These are phyloP conservation scores for Branchinecta lynchi DNA, from an alignment of 1,140 invertebrate species.

Conservation along the genomic window DNA sequence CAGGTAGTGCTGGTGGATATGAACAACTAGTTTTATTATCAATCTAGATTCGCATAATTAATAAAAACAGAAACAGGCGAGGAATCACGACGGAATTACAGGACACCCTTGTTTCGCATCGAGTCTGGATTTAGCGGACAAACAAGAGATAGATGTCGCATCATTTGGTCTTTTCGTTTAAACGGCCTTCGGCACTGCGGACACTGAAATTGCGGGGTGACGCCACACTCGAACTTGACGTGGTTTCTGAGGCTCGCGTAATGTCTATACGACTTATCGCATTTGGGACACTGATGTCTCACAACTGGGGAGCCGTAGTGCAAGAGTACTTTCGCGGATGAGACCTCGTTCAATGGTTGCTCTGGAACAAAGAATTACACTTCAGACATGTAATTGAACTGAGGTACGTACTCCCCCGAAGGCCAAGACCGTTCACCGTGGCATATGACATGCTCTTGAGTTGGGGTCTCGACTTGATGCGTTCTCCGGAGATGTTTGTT, in stretches of 20 bases:
- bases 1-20: no score
- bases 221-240: not conserved
- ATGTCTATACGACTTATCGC: slow-evolving; percentile 3
- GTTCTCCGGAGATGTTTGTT: slow-evolving; percentile 3
- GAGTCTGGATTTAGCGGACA: slow-evolving; percentile 6
- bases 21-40: no score
- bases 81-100: no score
- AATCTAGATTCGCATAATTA: no score
- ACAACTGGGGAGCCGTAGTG: slow-evolving; percentile 7
- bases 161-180: slow-evolving; percentile 2
- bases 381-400: slow-evolving; percentile 11
- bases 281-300: slow-evolving; percentile 4
- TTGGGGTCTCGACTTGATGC: not conserved
- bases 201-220: slow-evolving; percentile 2
- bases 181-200: not conserved
- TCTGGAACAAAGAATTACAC: slow-evolving; percentile 2
- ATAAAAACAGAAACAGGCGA: no score
- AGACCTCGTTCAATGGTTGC: slow-evolving; percentile 8
- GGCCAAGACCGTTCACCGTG: not conserved
- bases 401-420: slow-evolving; percentile 6
- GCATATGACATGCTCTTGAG: not conserved
- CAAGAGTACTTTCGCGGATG: slow-evolving; percentile 6
- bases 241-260: not conserved
- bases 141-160: not conserved
- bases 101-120: not conserved